Base-by-base conservation (phyloP, 2,888 invertebrate genomes). In the Diarsia rubi region DNA sequence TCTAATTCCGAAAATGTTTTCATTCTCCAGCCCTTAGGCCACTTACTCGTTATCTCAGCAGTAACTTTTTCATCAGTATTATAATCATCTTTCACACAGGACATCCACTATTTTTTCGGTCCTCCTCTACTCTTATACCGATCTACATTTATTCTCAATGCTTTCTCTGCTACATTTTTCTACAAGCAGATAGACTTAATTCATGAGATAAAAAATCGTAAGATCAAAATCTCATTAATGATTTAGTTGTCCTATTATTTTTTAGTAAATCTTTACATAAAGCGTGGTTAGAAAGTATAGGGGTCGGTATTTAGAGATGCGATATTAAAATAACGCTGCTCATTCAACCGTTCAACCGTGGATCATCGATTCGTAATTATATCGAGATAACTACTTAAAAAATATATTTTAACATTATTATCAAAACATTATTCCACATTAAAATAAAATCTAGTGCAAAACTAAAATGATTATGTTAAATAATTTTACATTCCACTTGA, bases 221-320 rank as follows among this genome's bases (percentile, higher is more conserved):
- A 37, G 6, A 62, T 62, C n/a, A 42, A 42, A 62, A 62, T 19
- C 5, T 3, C 16, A 21, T 49, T 14, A 4, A 19, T 24, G 4
- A 31, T 57, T 66, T 14, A 67, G 27, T 75, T 47, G 37, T 49
- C 5, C 12, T 8, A 42, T 19, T 52, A 24, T 52, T 64, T 59
- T 8, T 59, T 45, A 14, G 67, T 16, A 16, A 67, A 63, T 47
- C 4, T 72, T 47, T 52, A 44, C 8, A 6, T 24, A 45, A 27
- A 69, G 14, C 14, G 0, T 3, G 5, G 24, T 21, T 60, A 82
- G 67, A 81, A 81, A 81, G 78, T 69, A 49, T 31, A 63, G 49
- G 66, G 16, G n/a, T 31, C 12, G 31, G 12, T 27, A 16, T 21
- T 31, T 27, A 27, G 27, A 27, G 21, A 44, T 49, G n/a, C 49